phyloP scores from a whole-genome alignment of 2,888 invertebrate genomes.

The Brachypalpus laphriformis region DNA sequence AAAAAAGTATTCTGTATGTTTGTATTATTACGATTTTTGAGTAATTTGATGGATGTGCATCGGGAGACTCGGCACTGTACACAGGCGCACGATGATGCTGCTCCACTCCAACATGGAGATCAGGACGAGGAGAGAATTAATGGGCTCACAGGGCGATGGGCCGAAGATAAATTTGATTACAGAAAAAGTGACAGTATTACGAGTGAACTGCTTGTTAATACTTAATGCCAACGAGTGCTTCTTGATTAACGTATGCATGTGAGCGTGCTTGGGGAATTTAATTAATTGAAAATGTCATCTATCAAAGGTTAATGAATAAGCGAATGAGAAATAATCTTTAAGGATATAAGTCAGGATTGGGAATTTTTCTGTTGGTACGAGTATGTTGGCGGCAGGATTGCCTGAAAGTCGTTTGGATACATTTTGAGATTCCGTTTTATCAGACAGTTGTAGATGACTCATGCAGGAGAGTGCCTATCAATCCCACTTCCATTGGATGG shows the following conservation, averaged over 20 bases:
- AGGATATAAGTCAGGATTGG: conserved; percentile 38
- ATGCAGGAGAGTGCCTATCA: no score
- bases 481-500: no score
- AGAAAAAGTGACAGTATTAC: conserved; percentile 73
- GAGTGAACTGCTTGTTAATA: conserved; percentile 74
- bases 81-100: background rate
- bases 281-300: conserved; percentile 73
- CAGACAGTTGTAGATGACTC: no score
- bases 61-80: conserved; percentile 45
- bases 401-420: no score
- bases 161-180: conserved; percentile 73
- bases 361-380: background rate
- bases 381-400: background rate
- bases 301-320: conserved; percentile 63
- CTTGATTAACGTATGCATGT: conserved; percentile 61
- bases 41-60: conserved; percentile 73
- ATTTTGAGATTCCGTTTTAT: no score
- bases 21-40: conserved; percentile 70
- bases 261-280: conserved; percentile 32
- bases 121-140: conserved; percentile 69
- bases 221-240: conserved; percentile 68
- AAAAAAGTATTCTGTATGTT: conserved; percentile 51
- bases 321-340: conserved; percentile 49
- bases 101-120: conserved; percentile 10
- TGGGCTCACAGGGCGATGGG: conserved; percentile 73